Conservation (phyloP, 1,140 invertebrate species). For the Lepidurus apus region DNA sequence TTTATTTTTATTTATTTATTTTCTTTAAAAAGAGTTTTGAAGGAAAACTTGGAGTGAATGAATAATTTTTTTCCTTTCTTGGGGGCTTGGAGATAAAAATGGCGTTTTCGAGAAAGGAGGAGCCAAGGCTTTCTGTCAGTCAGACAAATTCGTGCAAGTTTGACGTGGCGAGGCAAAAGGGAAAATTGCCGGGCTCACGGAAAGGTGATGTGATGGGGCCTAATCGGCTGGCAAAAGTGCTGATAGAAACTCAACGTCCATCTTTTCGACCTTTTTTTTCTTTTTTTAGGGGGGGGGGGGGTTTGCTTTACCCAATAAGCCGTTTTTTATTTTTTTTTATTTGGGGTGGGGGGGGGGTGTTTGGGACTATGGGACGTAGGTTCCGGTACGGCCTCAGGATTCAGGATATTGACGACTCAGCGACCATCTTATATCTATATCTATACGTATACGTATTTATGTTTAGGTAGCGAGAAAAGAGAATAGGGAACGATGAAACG, state of each 20-base stretch:
- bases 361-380: background rate
- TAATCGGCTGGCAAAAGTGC: conserved; percentile 17
- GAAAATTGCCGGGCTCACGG: background rate
- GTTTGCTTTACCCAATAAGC: background rate
- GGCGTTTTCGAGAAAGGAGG: background rate
- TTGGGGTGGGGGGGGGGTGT: background rate
- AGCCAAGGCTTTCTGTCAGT: background rate
- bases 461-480: background rate
- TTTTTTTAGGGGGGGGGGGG: background rate
- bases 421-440: background rate
- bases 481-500: background rate
- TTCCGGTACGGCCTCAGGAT: background rate
- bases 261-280: background rate
- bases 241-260: conserved; percentile 15
- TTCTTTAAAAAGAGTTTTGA: no score
- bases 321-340: background rate
- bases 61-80: background rate
- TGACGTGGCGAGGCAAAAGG: background rate
- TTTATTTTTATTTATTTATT: no score
- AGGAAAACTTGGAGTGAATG: no score
- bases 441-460: background rate
- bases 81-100: background rate
- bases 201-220: background rate
- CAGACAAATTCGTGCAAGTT: conserved; percentile 13
- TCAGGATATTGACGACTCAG: conserved; percentile 17